Evolutionary conservation across 2,888 invertebrate genomes (phyloP), one percentile per base, ranked within the genome.

Genomic region (Orgyia antiqua): DNA sequence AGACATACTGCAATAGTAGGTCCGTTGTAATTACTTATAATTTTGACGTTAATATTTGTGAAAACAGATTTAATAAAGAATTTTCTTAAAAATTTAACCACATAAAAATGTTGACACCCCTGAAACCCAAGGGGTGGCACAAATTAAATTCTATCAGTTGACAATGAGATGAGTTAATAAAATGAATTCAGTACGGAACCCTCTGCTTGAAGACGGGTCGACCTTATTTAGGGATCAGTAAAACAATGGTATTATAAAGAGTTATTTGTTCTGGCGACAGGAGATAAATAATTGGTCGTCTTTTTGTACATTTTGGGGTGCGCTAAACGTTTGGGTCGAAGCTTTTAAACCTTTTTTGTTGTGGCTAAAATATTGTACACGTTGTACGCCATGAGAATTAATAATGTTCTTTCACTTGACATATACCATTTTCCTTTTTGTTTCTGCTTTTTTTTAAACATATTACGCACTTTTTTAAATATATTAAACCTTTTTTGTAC

Each of bases 121-220:
- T 80, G 51, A 13, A 27, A 24, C 23, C 29, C 37, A 41, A 71
- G 58, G 75, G 78, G 74, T 68, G 68, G 60, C 65, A 49, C 75
- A 76, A 82, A 79, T 82, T 82, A 69, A 79, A 86, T 84, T 86
- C 74, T 82, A 80, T 83, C 76, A 77, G 75, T 55, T 65, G 66
- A 75, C 76, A 71, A 83, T 83, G 84, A 82, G 82, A 80, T 72
- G 77, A 83, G 78, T 86, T 84, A 82, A 83, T 86, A 82, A 78
- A 86, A 80, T 70, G 71, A 82, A 79, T 79, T 78, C 67, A 68
- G 65, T 62, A 58, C 68, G 64, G 72, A 66, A 62, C 70, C 77
- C 64, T 60, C 56, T 45, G 52, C 53, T 51, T 56, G 55, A 58
- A 60, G 58, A 51, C 55, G 56, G 46, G 50, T 55, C 56, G 51